Evolutionary conservation across 2,797 vertebrate genomes (phyloP).

Genomic region (Darevskia nairensis): DNA sequence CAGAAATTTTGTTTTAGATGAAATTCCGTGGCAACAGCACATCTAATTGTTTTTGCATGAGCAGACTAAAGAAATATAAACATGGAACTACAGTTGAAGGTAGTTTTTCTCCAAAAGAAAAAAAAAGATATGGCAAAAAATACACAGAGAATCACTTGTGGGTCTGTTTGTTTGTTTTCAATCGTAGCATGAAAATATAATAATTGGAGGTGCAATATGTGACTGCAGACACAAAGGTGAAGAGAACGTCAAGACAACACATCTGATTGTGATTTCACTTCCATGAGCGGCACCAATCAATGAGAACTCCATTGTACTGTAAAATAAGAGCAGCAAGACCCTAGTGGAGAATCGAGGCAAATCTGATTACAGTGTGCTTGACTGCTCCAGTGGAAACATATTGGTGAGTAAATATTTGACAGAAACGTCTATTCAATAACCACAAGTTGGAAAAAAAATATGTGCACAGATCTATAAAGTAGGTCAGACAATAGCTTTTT

Average conservation of each 20-base stretch:
- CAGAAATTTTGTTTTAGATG: not conserved
- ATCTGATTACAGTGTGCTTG: slow-evolving; percentile 19
- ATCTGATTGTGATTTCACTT: slow-evolving; percentile 22
- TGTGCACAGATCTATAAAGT: not conserved
- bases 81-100: not conserved
- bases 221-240: slow-evolving; percentile 13
- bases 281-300: slow-evolving; percentile 5
- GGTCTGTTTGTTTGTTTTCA: not conserved
- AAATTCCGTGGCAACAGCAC: not conserved
- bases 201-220: not conserved
- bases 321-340: slow-evolving; percentile 27
- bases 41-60: not conserved
- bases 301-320: slow-evolving; percentile 6
- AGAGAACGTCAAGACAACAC: not conserved
- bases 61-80: not conserved
- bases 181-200: not conserved
- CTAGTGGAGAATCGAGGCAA: slow-evolving; percentile 5
- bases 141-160: not conserved
- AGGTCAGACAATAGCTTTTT: slow-evolving; percentile 15
- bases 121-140: not conserved
- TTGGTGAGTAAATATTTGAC: slow-evolving; percentile 35
- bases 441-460: slow-evolving; percentile 38
- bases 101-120: not conserved
- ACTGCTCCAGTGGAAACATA: slow-evolving; percentile 3
- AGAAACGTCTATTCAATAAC: slow-evolving; percentile 50